Base-by-base conservation (phyloP, 2,888 invertebrate species). In the Cremastinae sp. region DNA sequence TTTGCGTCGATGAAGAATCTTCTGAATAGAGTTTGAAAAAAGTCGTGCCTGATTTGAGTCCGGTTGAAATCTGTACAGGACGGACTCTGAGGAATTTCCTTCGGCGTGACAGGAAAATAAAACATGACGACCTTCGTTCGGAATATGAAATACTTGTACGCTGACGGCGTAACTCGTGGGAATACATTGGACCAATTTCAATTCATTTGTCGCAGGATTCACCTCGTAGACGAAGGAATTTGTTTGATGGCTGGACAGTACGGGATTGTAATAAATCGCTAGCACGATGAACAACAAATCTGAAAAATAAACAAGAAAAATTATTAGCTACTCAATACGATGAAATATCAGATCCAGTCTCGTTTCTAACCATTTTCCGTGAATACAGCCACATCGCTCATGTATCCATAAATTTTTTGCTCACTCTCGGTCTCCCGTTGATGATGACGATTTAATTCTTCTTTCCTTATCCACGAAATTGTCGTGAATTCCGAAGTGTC, bases 261-360 rank as follows among this genome's bases (percentile, higher is more conserved):
- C 14, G 4, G 78, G 59, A 70, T 86, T 82, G 45, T 86, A 88
- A 45, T 84, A 83, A 37, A 87, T 81, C 5, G 86, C 86, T 62
- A 88, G 14, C 2, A 83, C 74, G 41, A 88, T 69, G 16, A 83
- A 87, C 3, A 81, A 45, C 59, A 79, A 62, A 61, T 78, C 87
- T 86, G 72, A 22, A 37, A 43, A 10, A 55, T 1, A 16, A 10
- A 43, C 7, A 41, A 45, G 12, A 12, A 12, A 45, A 45, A 12
- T 9, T 16, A 66, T 22, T 10, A 51, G 9, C 12, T 5, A 20
- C 56, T 47, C 14, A 22, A 20, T 9, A 45, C 7, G n/a, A 9
- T 8, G 2, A 37, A 55, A 14, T 37, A 20, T n/a, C 10, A 37
- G 10, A 41, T 10, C 7, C 9, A 22, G 16, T 1, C 4, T 5